These are phyloP conservation scores for Tragelaphus imberbis DNA, from an alignment of 2,113 vertebrate species.

Conservation along the genomic window DNA sequence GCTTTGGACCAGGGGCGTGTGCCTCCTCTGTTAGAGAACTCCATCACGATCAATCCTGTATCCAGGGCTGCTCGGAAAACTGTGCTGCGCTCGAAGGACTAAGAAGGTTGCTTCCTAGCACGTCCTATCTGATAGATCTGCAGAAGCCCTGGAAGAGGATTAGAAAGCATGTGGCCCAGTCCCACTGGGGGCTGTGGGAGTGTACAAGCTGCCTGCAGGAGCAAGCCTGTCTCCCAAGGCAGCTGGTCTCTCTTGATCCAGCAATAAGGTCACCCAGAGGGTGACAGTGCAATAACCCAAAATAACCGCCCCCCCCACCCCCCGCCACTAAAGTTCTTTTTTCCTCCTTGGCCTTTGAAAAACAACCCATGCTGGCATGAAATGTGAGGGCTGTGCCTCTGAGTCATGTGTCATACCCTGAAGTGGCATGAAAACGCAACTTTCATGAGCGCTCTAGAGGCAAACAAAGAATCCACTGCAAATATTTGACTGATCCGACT, in stretches of 20 bases:
- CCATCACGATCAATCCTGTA: neutral
- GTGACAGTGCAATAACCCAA: neutral
- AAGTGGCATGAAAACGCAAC: constrained; percentile 53
- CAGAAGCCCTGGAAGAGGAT: neutral
- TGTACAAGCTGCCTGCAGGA: neutral
- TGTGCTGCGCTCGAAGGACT: neutral
- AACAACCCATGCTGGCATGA: neutral
- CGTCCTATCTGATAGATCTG: neutral
- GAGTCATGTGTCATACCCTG: constrained; percentile 26
- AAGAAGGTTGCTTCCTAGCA: neutral
- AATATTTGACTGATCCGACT: constrained; percentile 65
- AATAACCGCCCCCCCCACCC: neutral
- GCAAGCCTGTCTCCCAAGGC: neutral
- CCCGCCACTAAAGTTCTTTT: neutral
- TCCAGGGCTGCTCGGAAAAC: neutral
- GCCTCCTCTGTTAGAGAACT: neutral
- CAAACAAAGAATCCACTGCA: constrained; percentile 64
- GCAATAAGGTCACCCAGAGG: neutral
- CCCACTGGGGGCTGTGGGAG: neutral
- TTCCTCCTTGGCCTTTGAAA: neutral
- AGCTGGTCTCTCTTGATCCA: neutral
- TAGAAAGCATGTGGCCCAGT: neutral
- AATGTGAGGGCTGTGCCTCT: neutral
- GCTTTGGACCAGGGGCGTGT: neutral
- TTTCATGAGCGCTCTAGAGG: constrained; percentile 5